A percentile compares a stretch with the other conserved stretches of the same genome.
Conservation (phyloP, 2,113 vertebrate genomes). For the Xyliphius kryptos region DNA sequence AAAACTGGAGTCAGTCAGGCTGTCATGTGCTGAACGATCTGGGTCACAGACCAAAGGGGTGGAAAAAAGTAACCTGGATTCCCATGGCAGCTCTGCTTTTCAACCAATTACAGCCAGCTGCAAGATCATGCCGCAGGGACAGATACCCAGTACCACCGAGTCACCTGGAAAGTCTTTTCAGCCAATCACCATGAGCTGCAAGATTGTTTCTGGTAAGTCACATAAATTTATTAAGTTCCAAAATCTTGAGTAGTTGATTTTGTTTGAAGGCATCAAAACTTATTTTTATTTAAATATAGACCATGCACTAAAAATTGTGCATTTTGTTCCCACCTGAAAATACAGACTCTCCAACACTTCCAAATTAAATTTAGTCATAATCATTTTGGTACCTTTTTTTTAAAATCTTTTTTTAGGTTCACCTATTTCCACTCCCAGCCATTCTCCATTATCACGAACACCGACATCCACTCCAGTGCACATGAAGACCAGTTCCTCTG, state of each 20-base stretch:
- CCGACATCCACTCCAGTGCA: constrained; percentile 84
- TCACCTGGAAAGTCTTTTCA: constrained; percentile 96
- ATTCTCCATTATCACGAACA: constrained; percentile 87
- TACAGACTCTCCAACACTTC: too few relatives aligned
- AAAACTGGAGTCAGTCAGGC: constrained; percentile 69
- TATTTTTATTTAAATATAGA: too few relatives aligned
- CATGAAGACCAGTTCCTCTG: constrained; percentile 80
- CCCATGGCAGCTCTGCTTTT: constrained; percentile 95
- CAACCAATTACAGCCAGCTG: constrained; percentile 96
- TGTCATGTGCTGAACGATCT: constrained; percentile 74
- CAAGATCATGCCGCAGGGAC: constrained; percentile 89
- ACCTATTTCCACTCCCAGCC: constrained; percentile 92
- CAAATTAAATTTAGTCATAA: neutral
- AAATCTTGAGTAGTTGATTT: too few relatives aligned
- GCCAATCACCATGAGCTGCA: constrained; percentile 99
- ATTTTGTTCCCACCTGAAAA: too few relatives aligned
- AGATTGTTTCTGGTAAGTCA: constrained; percentile 92
- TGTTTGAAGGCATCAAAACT: too few relatives aligned
- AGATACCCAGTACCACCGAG: constrained; percentile 79
- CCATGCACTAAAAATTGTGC: too few relatives aligned
- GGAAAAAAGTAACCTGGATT: constrained; percentile 84
- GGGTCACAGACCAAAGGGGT: constrained; percentile 75
- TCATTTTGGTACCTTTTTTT: neutral
- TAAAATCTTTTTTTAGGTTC: constrained; percentile 73
- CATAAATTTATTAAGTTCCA: too few relatives aligned